These are phyloP conservation scores for Chloropsis hardwickii DNA, from an alignment of 2,113 vertebrate species.

Conservation along the genomic window DNA sequence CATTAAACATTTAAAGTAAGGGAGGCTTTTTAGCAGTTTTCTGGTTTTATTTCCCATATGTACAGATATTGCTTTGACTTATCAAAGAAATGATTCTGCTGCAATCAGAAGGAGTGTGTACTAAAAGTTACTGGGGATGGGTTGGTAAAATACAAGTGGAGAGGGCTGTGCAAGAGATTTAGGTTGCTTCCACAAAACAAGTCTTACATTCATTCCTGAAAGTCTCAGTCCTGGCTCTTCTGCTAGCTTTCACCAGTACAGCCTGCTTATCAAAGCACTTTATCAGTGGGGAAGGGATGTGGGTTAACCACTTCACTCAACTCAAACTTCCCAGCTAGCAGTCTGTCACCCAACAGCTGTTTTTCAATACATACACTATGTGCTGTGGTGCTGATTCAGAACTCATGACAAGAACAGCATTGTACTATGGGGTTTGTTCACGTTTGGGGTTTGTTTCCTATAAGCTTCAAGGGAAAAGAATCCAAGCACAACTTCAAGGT, in stretches of 20 bases:
- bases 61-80: conserved; percentile 56
- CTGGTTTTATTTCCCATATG: conserved; percentile 6
- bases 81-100: conserved; percentile 44
- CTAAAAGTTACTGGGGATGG: not conserved
- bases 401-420: conserved; percentile 76
- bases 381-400: conserved; percentile 49
- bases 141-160: not conserved
- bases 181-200: conserved; percentile 75
- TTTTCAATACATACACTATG: conserved; percentile 76
- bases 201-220: conserved; percentile 79
- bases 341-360: conserved; percentile 85
- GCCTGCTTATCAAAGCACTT: conserved; percentile 94
- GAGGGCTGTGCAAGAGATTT: conserved; percentile 16
- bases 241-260: conserved; percentile 74
- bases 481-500: not conserved
- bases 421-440: conserved; percentile 11
- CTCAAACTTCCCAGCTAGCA: conserved; percentile 73
- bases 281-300: conserved; percentile 92
- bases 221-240: conserved; percentile 74
- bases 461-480: not conserved
- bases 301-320: conserved; percentile 85
- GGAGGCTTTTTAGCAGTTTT: not conserved
- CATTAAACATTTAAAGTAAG: not conserved
- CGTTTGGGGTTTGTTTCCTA: not conserved
- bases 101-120: not conserved